Evolutionary conservation across 1,140 invertebrate genomes (phyloP).

Genomic region (Telenomus remus): DNA sequence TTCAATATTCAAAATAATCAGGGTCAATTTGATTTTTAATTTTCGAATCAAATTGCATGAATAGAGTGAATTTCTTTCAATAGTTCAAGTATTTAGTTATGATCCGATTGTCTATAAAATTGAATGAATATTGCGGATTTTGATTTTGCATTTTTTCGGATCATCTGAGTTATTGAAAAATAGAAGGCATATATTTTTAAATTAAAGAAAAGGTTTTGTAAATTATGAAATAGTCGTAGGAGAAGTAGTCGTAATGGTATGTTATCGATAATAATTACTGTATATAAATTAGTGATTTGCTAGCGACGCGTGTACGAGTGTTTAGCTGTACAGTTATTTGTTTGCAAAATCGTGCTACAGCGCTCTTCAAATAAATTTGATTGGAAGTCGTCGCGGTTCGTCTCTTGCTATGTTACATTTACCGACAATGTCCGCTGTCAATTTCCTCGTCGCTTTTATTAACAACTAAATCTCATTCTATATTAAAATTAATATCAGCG

Average conservation of each 20-base stretch:
- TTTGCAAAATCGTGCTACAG: slow-evolving; percentile 1
- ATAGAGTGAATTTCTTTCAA: no score
- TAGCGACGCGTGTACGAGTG: slow-evolving; percentile 23
- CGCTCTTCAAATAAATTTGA: slow-evolving; percentile 1
- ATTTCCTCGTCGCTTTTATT: slow-evolving; percentile 36
- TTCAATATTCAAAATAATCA: no score
- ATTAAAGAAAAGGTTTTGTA: slow-evolving; percentile 1
- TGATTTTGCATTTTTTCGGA: slow-evolving; percentile 49
- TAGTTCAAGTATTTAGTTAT: no score
- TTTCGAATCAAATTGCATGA: no score
- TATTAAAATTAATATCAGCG: slow-evolving; percentile 54
- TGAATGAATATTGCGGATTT: not conserved
- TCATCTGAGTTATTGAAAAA: slow-evolving; percentile 43
- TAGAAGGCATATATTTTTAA: slow-evolving; percentile 30
- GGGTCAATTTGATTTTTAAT: no score
- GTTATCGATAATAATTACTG: slow-evolving; percentile 66
- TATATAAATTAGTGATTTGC: slow-evolving; percentile 63
- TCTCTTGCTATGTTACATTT: slow-evolving; percentile 55
- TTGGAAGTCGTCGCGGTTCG: slow-evolving; percentile 48
- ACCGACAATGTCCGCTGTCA: slow-evolving; percentile 55
- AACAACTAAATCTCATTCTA: slow-evolving; percentile 53
- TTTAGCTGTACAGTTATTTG: not conserved
- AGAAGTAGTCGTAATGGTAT: slow-evolving; percentile 65
- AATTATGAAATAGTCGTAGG: slow-evolving; percentile 59
- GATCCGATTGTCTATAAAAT: no score